Evolutionary conservation across 2,888 invertebrate species (phyloP).

Genomic region (Meliscaeva auricollis): DNA sequence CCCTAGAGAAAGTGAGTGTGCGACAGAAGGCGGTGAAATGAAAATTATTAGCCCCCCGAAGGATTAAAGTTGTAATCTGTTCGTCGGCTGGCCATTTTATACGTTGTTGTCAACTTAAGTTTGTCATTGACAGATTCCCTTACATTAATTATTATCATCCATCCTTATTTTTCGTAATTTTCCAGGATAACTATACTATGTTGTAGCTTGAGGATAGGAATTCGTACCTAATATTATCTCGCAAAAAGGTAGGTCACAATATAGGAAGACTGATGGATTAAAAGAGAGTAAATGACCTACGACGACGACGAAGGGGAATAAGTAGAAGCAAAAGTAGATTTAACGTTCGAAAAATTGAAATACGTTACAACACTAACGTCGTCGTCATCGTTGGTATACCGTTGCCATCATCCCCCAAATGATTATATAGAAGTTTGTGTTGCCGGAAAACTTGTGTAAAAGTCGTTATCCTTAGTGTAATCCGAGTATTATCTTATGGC

Average conservation of each 20-base stretch:
- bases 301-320: background rate
- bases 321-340: background rate
- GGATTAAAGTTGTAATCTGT: slow-evolving; percentile 71
- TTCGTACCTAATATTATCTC: background rate
- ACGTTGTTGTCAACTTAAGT: slow-evolving; percentile 60
- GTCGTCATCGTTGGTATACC: background rate
- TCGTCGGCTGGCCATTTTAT: slow-evolving; percentile 50
- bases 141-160: slow-evolving; percentile 66
- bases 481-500: slow-evolving; percentile 42
- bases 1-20: slow-evolving; percentile 2
- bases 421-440: slow-evolving; percentile 42
- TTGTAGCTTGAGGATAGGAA: slow-evolving; percentile 1
- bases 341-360: slow-evolving; percentile 35
- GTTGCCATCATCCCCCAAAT: slow-evolving; percentile 2
- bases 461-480: slow-evolving; percentile 32
- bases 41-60: slow-evolving; percentile 53
- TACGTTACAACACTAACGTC: background rate
- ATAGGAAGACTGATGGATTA: slow-evolving; percentile 23
- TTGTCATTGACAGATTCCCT: slow-evolving; percentile 66
- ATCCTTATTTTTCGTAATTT: slow-evolving; percentile 25
- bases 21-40: background rate
- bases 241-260: slow-evolving; percentile 18
- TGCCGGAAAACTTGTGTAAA: slow-evolving; percentile 16
- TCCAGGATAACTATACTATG: background rate
- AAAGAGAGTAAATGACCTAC: background rate